A percentile compares a stretch with the other conserved stretches of the same genome.
Conservation (phyloP, 2,888 invertebrate species). For the Pandemis cinnamomeana region DNA sequence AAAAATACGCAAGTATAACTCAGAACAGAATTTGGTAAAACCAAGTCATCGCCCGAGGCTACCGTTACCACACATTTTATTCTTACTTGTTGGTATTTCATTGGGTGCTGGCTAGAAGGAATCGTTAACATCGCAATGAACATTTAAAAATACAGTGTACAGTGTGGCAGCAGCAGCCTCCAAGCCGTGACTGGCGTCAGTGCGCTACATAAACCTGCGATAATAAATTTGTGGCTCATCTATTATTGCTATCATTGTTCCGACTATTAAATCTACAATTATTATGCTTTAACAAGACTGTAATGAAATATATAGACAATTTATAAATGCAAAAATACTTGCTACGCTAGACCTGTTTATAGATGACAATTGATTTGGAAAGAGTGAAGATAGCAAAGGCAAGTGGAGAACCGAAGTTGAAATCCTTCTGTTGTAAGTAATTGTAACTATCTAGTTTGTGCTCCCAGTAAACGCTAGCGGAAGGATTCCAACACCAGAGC, state of each 20-base stretch:
- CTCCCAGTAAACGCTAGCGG: conserved; percentile 45
- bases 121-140: background rate
- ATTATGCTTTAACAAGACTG: conserved; percentile 59
- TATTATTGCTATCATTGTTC: conserved; percentile 43
- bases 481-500: conserved; percentile 50
- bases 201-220: conserved; percentile 1
- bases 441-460: conserved; percentile 52
- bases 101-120: background rate
- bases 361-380: conserved; percentile 28
- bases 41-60: conserved; percentile 50
- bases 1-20: conserved; percentile 57
- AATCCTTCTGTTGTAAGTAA: conserved; percentile 29
- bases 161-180: conserved; percentile 15
- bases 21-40: conserved; percentile 52
- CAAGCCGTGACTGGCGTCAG: background rate
- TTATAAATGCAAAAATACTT: conserved; percentile 63
- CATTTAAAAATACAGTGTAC: background rate
- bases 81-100: background rate
- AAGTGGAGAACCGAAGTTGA: conserved; percentile 25
- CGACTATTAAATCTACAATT: conserved; percentile 46
- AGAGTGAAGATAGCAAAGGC: conserved; percentile 25
- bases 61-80: conserved; percentile 11
- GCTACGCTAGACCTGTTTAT: conserved; percentile 44
- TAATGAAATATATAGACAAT: conserved; percentile 38
- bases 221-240: conserved; percentile 23